Evolutionary conservation across 53 echinoderm and acorn worm genomes (phyloP).

Genomic region (Holothuria leucospilota): DNA sequence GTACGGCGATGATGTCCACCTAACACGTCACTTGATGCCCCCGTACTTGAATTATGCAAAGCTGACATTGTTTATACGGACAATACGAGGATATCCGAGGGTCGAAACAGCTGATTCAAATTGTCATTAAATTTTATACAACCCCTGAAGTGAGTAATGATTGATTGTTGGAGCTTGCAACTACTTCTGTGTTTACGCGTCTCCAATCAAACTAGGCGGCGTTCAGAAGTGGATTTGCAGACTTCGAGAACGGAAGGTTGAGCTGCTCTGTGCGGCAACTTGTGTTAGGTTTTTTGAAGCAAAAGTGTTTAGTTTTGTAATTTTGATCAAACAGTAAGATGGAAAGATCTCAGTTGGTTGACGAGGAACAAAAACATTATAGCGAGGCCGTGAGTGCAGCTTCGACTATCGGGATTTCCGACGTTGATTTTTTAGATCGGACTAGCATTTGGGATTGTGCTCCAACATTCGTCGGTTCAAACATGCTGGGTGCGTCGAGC

Average conservation of each 20-base stretch:
- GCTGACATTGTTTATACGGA: constrained; percentile 58
- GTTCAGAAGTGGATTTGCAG: constrained; percentile 60
- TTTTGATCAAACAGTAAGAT: constrained; percentile 46
- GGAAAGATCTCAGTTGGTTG: constrained; percentile 52
- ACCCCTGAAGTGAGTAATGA: constrained; percentile 97
- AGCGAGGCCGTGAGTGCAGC: constrained; percentile 38
- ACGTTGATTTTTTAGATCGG: constrained; percentile 31
- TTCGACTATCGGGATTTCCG: constrained; percentile 46
- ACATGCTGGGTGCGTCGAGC: constrained; percentile 41
- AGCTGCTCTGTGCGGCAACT: constrained; percentile 50
- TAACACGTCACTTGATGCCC: constrained; percentile 30
- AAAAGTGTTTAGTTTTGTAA: constrained; percentile 42
- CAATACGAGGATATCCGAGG: constrained; percentile 62
- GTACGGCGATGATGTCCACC: constrained; percentile 25
- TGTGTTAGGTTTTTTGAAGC: constrained; percentile 40
- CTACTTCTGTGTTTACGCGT: constrained; percentile 96
- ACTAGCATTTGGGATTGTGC: constrained; percentile 53
- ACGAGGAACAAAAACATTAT: constrained; percentile 44
- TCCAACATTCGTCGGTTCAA: constrained; percentile 38
- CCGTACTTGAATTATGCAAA: constrained; percentile 50
- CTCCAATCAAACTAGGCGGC: constrained; percentile 79
- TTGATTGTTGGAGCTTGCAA: constrained; percentile 97
- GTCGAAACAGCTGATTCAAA: constrained; percentile 93
- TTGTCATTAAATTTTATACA: constrained; percentile 99
- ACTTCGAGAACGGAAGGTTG: constrained; percentile 54